phyloP scores from a whole-genome alignment of 2,888 invertebrate species.

The Bimastos eiseni region DNA sequence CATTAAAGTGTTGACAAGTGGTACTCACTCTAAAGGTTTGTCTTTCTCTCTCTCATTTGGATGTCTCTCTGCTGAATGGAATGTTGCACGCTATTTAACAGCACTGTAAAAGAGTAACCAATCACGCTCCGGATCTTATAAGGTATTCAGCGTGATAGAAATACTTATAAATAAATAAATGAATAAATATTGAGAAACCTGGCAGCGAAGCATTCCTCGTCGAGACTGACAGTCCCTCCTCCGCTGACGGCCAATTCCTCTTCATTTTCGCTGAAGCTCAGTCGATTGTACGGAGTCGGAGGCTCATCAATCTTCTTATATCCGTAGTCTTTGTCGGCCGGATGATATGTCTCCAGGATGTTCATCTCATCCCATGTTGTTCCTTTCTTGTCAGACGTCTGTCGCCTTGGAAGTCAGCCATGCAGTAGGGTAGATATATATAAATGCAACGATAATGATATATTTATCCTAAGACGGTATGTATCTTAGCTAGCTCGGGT shows the following conservation, averaged over 20 bases:
- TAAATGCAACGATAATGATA: no score
- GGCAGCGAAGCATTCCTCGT: constrained; percentile 33
- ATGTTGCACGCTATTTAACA: no score
- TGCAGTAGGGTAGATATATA: background rate
- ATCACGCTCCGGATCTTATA: no score
- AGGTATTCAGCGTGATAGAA: background rate
- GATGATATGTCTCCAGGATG: constrained; percentile 95
- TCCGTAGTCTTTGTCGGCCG: constrained; percentile 96
- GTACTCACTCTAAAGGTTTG: no score
- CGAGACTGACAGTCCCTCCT: constrained; percentile 22
- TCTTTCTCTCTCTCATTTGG: no score
- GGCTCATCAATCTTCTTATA: constrained; percentile 94
- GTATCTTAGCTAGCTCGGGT: no score
- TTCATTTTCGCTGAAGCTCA: constrained; percentile 28
- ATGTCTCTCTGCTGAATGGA: no score
- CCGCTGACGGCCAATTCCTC: constrained; percentile 23
- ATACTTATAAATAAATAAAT: background rate
- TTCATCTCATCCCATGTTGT: constrained; percentile 85
- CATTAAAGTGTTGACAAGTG: no score
- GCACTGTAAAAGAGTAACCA: no score
- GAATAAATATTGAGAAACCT: background rate
- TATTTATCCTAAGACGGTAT: no score
- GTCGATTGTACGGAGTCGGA: constrained; percentile 81
- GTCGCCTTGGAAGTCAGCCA: background rate
- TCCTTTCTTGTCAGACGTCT: constrained; percentile 31